These are phyloP conservation scores for Thalassarche chlororhynchos DNA, from an alignment of 2,113 vertebrate genomes.

Conservation along the genomic window DNA sequence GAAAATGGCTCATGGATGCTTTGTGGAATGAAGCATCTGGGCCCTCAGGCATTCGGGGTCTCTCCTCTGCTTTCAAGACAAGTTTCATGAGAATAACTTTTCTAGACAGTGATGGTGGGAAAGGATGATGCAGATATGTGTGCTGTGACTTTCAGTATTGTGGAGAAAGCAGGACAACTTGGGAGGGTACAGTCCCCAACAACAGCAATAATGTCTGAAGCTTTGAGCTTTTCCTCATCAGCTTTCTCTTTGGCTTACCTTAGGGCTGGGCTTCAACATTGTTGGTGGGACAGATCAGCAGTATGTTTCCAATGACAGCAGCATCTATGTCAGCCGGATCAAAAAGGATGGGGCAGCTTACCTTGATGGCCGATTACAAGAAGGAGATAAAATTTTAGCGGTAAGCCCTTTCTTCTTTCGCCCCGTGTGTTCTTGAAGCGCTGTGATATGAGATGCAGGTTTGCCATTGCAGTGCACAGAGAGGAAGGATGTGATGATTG, in stretches of 20 bases:
- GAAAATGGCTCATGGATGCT: neutral
- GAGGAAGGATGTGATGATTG: neutral
- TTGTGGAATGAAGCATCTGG: neutral
- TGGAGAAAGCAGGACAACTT: neutral
- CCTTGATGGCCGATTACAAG: constrained; percentile 88
- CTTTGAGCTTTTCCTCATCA: constrained; percentile 11
- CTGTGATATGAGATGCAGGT: neutral
- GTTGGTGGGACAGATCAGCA: constrained; percentile 94
- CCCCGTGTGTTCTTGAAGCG: neutral
- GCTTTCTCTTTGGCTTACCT: constrained; percentile 65
- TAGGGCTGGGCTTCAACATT: constrained; percentile 97
- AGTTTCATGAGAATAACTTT: neutral
- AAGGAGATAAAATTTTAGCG: constrained; percentile 94
- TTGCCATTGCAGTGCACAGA: neutral
- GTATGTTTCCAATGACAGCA: constrained; percentile 84
- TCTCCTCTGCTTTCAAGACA: neutral
- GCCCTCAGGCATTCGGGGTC: neutral
- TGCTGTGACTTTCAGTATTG: neutral
- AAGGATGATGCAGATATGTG: neutral
- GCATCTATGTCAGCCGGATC: constrained; percentile 94
- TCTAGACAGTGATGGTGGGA: neutral
- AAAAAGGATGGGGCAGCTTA: constrained; percentile 93
- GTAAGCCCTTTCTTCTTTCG: constrained; percentile 72
- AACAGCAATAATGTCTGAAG: neutral
- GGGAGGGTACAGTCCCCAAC: neutral